Base-by-base conservation (phyloP, 1,140 invertebrate genomes). In the Anastatus disparis region DNA sequence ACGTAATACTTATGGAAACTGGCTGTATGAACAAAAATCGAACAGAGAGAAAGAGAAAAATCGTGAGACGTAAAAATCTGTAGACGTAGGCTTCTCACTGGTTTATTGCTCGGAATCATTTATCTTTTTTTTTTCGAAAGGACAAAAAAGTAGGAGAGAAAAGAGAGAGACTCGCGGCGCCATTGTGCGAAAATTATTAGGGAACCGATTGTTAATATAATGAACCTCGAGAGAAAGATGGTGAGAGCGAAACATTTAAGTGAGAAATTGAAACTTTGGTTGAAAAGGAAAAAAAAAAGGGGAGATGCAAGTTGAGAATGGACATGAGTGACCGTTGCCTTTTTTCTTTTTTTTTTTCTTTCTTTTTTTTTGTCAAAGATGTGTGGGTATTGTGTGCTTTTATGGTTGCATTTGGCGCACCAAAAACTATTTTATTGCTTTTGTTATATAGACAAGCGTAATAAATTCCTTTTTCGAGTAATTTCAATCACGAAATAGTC, bases 321-420 rank as follows among this genome's bases (percentile, higher is more conserved):
- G 35, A 62, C 73, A n/a, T 53, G 61, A 74, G 40, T 68, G 74
- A 61, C 67, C 50, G 71, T 62, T 75, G 71, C 63, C 66, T 64
- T 35, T 61, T 66, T 73, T 46, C 58, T 24, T 52, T 56, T 52
- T 48, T 26, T n/a, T 31, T n/a, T 40, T 48, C n/a, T 59, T 10
- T 4, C n/a, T 52, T 44, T 61, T 24, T n/a, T 46, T 31, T n/a
- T 13, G 27, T 62, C 58, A 50, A 50, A 31, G 12, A 27, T 29
- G 26, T 3, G n/a, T n/a, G n/a, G 13, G 8, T 8, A 46, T 44
- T 46, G 40, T 61, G 58, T 26, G 15, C 22, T 61, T 61, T 61
- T 61, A 61, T 46, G 58, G 58, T 20, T 61, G n/a, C 40, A 24
- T 22, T 59, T 20, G 55, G 40, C 42, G 42, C 53, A 35, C 29